These are phyloP conservation scores for Ceyx cyanopectus DNA, from an alignment of 2,113 vertebrate genomes.

Conservation along the genomic window DNA sequence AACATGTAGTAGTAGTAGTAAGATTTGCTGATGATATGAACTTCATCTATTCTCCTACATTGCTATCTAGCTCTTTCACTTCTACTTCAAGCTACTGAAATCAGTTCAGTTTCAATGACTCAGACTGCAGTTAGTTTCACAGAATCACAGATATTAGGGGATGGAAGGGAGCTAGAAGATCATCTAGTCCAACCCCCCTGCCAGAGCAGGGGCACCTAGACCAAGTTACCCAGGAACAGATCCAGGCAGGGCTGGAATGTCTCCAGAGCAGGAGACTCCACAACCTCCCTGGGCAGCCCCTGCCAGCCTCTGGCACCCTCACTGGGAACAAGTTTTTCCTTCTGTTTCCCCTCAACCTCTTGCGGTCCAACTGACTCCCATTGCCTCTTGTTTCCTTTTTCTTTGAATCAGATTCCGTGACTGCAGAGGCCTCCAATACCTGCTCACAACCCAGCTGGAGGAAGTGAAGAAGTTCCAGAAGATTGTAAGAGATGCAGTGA, in stretches of 20 bases:
- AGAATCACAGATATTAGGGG: too few relatives aligned
- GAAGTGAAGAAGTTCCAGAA: slow-evolving; percentile 92
- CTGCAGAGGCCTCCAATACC: slow-evolving; percentile 89
- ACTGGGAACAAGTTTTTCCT: too few relatives aligned
- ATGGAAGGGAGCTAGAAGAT: too few relatives aligned
- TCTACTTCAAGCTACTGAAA: background rate
- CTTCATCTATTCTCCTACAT: background rate
- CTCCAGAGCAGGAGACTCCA: too few relatives aligned
- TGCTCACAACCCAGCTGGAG: slow-evolving; percentile 91
- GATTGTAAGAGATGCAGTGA: slow-evolving; percentile 90
- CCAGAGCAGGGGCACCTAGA: too few relatives aligned
- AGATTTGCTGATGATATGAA: background rate
- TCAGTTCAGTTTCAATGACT: background rate
- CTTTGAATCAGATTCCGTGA: slow-evolving; percentile 88
- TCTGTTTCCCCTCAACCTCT: too few relatives aligned
- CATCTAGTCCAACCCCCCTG: too few relatives aligned
- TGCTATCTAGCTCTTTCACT: background rate
- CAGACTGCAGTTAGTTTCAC: background rate
- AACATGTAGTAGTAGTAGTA: background rate
- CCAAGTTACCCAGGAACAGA: too few relatives aligned
- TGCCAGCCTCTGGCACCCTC: too few relatives aligned
- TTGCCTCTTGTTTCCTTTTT: background rate
- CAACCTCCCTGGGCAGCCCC: too few relatives aligned
- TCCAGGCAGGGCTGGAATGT: too few relatives aligned
- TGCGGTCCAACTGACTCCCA: too few relatives aligned